Evolutionary conservation across 1,140 invertebrate species (phyloP).

Genomic region (Laupala kohalensis): DNA sequence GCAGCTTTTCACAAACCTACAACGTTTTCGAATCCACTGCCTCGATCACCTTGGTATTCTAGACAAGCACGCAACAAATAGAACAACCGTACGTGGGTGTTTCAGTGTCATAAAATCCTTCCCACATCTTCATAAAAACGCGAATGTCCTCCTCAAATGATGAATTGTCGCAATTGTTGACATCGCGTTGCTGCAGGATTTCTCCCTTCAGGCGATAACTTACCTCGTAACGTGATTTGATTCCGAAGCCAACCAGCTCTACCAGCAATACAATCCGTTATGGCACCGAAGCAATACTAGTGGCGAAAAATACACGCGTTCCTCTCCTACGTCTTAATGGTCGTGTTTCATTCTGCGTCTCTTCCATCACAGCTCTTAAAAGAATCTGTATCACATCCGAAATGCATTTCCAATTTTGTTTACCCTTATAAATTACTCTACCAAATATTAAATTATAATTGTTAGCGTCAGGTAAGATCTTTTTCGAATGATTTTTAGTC

Average conservation of each 20-base stretch:
- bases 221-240: not conserved
- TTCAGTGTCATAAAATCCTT: too few relatives aligned
- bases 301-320: not conserved
- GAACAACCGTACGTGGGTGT: too few relatives aligned
- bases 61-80: too few relatives aligned
- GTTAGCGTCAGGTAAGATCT: too few relatives aligned
- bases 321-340: not conserved
- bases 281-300: not conserved
- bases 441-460: too few relatives aligned
- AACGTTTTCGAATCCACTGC: too few relatives aligned
- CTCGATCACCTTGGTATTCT: too few relatives aligned
- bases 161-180: not conserved
- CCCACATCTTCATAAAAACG: not conserved
- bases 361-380: not conserved
- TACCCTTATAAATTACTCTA: too few relatives aligned
- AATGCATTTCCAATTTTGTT: too few relatives aligned
- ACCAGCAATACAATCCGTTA: not conserved
- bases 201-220: not conserved
- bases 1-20: too few relatives aligned
- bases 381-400: too few relatives aligned
- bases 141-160: not conserved
- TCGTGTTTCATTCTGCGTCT: not conserved
- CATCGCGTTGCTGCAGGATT: not conserved
- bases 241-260: not conserved
- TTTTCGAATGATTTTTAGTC: too few relatives aligned